A percentile compares a stretch with the other conserved stretches of the same genome.
These are phyloP conservation scores for Hippopotamus amphibius DNA, from an alignment of 2,113 vertebrate species.

Conservation along the genomic window DNA sequence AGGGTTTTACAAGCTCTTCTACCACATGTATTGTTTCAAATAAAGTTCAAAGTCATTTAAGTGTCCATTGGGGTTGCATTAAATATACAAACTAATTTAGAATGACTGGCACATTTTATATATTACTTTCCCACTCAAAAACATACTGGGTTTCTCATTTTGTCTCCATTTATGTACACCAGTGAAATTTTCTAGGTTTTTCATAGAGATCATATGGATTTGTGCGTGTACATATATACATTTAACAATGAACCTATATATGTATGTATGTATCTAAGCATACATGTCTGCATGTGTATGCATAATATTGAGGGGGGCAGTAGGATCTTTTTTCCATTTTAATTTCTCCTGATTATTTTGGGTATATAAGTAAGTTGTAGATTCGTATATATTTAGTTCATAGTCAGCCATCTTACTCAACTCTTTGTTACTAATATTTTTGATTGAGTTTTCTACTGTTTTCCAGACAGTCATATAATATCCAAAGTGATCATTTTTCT, in stretches of 20 bases:
- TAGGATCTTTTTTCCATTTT: neutral
- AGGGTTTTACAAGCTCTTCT: neutral
- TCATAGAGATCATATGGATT: neutral
- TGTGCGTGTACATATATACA: neutral
- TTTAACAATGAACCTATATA: slow-evolving; percentile 41
- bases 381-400: neutral
- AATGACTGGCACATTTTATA: neutral
- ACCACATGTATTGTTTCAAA: slow-evolving; percentile 38
- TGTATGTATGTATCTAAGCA: neutral
- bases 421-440: slow-evolving; percentile 50
- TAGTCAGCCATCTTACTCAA: neutral
- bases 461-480: slow-evolving; percentile 2
- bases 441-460: neutral
- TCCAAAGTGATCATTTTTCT: neutral
- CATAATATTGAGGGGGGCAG: neutral
- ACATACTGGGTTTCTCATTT: neutral
- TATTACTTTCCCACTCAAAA: neutral
- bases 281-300: neutral
- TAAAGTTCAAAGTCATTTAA: slow-evolving; percentile 46
- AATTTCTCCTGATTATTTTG: slow-evolving; percentile 42
- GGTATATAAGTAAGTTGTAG: neutral
- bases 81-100: slow-evolving; percentile 32
- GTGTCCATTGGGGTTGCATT: neutral
- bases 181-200: slow-evolving; percentile 31
- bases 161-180: neutral